Base-by-base conservation (phyloP, 2,797 vertebrate species). In the Lepus townsendii region DNA sequence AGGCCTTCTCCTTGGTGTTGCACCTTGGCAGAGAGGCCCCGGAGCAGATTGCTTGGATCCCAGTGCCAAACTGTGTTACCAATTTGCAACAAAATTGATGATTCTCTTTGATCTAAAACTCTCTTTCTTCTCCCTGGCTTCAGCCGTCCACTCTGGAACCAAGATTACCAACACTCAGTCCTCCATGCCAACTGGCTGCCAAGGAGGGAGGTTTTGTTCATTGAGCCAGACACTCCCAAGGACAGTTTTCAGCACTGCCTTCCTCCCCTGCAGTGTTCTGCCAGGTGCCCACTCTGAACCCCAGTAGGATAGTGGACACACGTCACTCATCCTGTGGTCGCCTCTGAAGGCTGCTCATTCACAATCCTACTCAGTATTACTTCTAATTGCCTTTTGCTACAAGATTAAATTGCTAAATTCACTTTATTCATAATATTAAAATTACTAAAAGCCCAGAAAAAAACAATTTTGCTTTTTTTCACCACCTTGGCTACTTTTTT, bases 401-500 rank as follows among this genome's bases (percentile, higher is more conserved):
- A 6, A 65, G 13, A 71, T 89, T 73, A 73, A 93, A 66, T 82
- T 78, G 20, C 66, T 83, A 77, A 91, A 83, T 86, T 84, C 38
- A 75, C 30, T 83, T 94, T 75, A 57, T 57, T 50, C 20, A 10
- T 86, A 17, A 84, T 62, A 38, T 66, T 65, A 83, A 91, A 86
- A 80, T 93, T 72, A 11, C 62, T 93, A 65, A 12, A 92, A 72
- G 62, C 83, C 32, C 65, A 96, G 71, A 62, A 88, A 90, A 82
- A 90, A 78, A 2, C 76, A 82, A 52, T 76, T 68, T 63, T 42
- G 3, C 32, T 83, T 92, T 92, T 52, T 88, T 78, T 63, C 2
- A 76, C 54, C 76, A 87, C 73, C 27, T 82, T 94, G 16, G 38
- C 66, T 94, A 79, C 17, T 65, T 76, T 92, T 89, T 86, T 85